Percentiles rank a stretch among this genome's conserved stretches.
Conservation (phyloP, 2,888 invertebrate genomes). For the Plusia festucae region DNA sequence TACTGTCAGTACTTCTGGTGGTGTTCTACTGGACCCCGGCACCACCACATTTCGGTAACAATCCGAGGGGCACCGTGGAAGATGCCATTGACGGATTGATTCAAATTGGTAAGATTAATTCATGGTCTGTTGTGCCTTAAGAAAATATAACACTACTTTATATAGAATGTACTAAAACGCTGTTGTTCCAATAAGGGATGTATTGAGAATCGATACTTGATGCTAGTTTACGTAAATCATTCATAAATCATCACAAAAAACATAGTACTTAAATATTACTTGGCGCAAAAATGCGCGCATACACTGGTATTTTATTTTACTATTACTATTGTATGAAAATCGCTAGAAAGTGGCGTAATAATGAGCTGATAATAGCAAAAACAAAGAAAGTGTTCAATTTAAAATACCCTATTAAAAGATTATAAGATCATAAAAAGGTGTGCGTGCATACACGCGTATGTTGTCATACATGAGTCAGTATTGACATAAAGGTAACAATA, state of each 20-base stretch:
- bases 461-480: not conserved
- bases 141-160: not conserved
- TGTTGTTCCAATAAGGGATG: no score
- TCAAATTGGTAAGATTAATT: slow-evolving; percentile 92
- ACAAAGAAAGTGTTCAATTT: not conserved
- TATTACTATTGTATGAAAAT: no score
- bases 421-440: not conserved
- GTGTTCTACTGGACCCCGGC: slow-evolving; percentile 94
- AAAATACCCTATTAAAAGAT: not conserved
- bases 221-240: no score
- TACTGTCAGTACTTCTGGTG: slow-evolving; percentile 74
- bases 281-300: no score
- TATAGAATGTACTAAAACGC: no score
- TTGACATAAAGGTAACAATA: not conserved
- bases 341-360: not conserved
- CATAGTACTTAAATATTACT: no score
- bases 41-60: slow-evolving; percentile 93
- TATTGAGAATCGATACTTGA: no score
- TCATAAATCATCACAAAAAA: no score
- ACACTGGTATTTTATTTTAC: no score
- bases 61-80: slow-evolving; percentile 93
- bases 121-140: not conserved
- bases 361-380: not conserved
- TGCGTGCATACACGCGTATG: not conserved
- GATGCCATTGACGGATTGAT: slow-evolving; percentile 95